phyloP scores from a whole-genome alignment of 2,888 invertebrate genomes.

The Tineola bisselliella region DNA sequence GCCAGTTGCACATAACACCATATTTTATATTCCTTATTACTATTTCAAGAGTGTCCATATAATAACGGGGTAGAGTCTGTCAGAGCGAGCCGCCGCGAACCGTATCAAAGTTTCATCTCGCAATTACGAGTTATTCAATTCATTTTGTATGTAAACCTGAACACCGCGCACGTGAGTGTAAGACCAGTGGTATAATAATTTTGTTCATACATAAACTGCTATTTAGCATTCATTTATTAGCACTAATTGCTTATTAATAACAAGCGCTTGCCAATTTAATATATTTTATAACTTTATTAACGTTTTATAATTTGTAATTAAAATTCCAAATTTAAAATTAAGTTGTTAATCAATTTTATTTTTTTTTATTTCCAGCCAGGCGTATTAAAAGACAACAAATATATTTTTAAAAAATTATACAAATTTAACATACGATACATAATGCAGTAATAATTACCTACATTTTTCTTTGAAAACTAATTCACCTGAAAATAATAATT shows the following conservation, averaged over 20 bases:
- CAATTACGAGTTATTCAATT: slow-evolving; percentile 17
- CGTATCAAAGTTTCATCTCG: neutral
- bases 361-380: too few species aligned
- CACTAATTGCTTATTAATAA: neutral
- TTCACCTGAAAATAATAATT: too few species aligned
- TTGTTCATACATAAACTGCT: neutral
- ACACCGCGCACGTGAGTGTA: slow-evolving; percentile 19
- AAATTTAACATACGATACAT: too few species aligned
- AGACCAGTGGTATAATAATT: slow-evolving; percentile 15
- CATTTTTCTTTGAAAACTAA: too few species aligned
- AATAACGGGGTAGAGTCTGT: neutral
- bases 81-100: neutral
- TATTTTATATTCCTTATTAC: neutral
- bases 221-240: neutral
- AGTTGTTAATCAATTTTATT: neutral
- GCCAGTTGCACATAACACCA: neutral
- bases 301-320: neutral
- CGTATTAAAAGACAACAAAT: too few species aligned
- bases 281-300: neutral
- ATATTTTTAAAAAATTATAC: too few species aligned
- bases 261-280: neutral
- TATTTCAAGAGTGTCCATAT: neutral
- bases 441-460: too few species aligned
- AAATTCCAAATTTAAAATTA: neutral
- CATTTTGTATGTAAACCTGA: slow-evolving; percentile 21